phyloP scores from a whole-genome alignment of 2,888 invertebrate species.

The Lissonota sp. region DNA sequence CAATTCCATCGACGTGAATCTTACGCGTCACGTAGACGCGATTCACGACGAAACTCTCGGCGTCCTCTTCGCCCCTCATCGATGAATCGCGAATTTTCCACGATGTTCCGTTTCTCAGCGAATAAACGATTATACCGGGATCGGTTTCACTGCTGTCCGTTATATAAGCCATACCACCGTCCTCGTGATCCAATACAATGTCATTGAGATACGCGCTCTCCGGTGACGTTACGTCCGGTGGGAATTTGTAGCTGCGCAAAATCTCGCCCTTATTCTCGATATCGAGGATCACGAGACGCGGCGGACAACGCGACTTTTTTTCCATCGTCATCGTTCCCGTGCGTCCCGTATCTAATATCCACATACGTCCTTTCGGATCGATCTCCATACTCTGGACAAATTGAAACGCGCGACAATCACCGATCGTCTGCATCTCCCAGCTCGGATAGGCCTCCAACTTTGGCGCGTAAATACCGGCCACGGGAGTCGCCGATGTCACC shows the following conservation, averaged over 20 bases:
- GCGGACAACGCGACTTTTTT: slow-evolving; percentile 86
- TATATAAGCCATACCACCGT: slow-evolving; percentile 89
- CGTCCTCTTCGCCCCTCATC: slow-evolving; percentile 87
- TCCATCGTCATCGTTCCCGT: slow-evolving; percentile 86
- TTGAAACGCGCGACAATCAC: slow-evolving; percentile 89
- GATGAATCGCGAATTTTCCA: slow-evolving; percentile 90
- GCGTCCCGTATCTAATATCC: slow-evolving; percentile 86
- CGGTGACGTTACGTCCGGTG: slow-evolving; percentile 86
- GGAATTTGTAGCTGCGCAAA: slow-evolving; percentile 86
- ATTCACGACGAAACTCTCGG: slow-evolving; percentile 87
- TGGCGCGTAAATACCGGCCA: slow-evolving; percentile 86
- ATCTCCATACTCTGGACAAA: slow-evolving; percentile 91
- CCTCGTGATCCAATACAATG: slow-evolving; percentile 89
- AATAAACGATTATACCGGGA: slow-evolving; percentile 90
- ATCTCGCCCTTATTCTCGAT: slow-evolving; percentile 86
- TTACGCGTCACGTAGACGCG: slow-evolving; percentile 86
- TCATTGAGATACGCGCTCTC: slow-evolving; percentile 89
- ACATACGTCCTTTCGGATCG: slow-evolving; percentile 88
- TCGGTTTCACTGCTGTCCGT: slow-evolving; percentile 89
- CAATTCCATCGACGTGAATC: slow-evolving; percentile 89
- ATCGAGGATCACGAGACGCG: slow-evolving; percentile 89
- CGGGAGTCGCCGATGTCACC: slow-evolving; percentile 84
- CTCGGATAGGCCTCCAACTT: slow-evolving; percentile 88
- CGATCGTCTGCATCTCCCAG: slow-evolving; percentile 88
- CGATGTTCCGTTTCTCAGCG: slow-evolving; percentile 87